Evolutionary conservation across 2,888 invertebrate species (phyloP).

Genomic region (Orgyia antiqua): DNA sequence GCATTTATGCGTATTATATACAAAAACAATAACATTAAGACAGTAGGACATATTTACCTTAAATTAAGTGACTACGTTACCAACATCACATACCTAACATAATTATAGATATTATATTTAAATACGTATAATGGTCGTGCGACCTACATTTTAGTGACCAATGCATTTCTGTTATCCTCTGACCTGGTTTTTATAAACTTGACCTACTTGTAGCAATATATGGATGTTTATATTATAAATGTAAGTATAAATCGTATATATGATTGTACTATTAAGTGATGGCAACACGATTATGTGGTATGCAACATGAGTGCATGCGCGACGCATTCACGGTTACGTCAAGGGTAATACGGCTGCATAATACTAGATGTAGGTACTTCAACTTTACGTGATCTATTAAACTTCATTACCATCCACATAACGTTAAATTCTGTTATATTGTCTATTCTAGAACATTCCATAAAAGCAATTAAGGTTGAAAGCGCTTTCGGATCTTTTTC

Average conservation of each 20-base stretch:
- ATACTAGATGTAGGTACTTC: constrained; percentile 10
- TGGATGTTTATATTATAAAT: constrained; percentile 50
- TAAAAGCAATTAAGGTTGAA: no score
- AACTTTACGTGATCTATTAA: constrained; percentile 9
- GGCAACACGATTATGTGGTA: constrained; percentile 36
- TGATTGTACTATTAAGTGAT: constrained; percentile 41
- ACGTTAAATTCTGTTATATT: no score
- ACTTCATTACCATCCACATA: constrained; percentile 3
- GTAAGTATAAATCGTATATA: constrained; percentile 48
- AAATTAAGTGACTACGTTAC: constrained; percentile 14
- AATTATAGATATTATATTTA: constrained; percentile 6
- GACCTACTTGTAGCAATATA: constrained; percentile 54
- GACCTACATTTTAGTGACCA: constrained; percentile 56
- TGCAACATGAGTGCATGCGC: constrained; percentile 33
- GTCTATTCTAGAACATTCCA: no score
- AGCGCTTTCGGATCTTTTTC: no score
- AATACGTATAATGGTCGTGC: constrained; percentile 20
- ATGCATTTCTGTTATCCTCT: constrained; percentile 69
- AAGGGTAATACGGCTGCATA: constrained; percentile 35
- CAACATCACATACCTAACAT: constrained; percentile 13
- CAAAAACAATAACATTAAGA: no score
- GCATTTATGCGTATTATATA: no score
- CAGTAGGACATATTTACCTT: constrained; percentile 3
- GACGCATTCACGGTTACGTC: constrained; percentile 39
- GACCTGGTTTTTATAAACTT: constrained; percentile 69